Conservation (phyloP, 2,797 vertebrate genomes). For the Poecilia picta region DNA sequence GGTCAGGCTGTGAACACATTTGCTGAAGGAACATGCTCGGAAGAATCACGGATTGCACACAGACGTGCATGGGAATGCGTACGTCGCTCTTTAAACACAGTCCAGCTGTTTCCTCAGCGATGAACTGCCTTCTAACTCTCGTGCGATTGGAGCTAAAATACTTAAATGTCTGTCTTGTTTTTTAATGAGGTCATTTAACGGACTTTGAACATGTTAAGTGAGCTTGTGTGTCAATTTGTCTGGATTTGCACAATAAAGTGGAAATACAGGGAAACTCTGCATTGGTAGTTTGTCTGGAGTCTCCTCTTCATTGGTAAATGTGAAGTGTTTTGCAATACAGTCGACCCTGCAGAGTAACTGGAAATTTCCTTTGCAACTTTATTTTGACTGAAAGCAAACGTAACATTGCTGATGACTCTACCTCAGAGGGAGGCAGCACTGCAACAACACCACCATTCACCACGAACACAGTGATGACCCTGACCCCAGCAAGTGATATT, state of each 20-base stretch:
- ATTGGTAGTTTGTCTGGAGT: no score
- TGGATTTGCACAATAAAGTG: background rate
- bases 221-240: slow-evolving; percentile 9
- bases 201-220: slow-evolving; percentile 12
- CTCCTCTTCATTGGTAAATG: background rate
- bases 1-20: slow-evolving; percentile 53
- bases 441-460: background rate
- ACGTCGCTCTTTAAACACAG: slow-evolving; percentile 22
- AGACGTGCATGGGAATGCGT: slow-evolving; percentile 14
- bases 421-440: background rate
- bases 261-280: no score
- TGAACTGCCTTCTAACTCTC: slow-evolving; percentile 15
- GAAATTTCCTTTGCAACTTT: background rate
- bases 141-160: slow-evolving; percentile 41
- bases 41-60: slow-evolving; percentile 29
- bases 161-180: slow-evolving; percentile 21
- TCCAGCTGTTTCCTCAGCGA: slow-evolving; percentile 50
- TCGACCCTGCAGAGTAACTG: background rate
- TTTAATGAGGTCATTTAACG: slow-evolving; percentile 13
- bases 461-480: background rate
- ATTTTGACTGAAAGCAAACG: background rate
- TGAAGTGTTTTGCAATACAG: background rate
- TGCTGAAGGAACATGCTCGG: slow-evolving; percentile 31
- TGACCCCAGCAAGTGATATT: background rate
- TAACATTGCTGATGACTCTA: background rate